Conservation (phyloP, 1,140 invertebrate genomes). For the Chelonus insularis region DNA sequence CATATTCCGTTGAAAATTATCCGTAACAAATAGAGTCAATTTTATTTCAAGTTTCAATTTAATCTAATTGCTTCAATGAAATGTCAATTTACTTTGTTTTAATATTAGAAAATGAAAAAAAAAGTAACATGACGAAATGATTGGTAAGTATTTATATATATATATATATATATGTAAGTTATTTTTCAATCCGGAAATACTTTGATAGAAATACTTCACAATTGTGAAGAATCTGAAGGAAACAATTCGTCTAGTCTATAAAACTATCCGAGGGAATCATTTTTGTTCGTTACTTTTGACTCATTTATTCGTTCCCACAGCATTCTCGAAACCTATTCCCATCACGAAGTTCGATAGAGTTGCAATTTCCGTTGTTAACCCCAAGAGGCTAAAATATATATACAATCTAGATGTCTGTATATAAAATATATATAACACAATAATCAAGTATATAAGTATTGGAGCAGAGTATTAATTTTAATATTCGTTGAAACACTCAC, state of each 20-base stretch:
- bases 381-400: slow-evolving; percentile 12
- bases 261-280: slow-evolving; percentile 8
- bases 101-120: no score
- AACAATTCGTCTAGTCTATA: slow-evolving; percentile 15
- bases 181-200: background rate
- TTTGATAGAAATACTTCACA: background rate
- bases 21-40: no score
- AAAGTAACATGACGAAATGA: background rate
- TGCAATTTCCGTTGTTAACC: slow-evolving; percentile 17
- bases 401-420: slow-evolving; percentile 3
- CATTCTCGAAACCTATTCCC: slow-evolving; percentile 4
- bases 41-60: no score
- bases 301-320: slow-evolving; percentile 11
- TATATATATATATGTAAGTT: background rate
- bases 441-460: background rate
- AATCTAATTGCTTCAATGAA: no score
- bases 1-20: no score
- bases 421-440: background rate
- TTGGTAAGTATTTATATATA: background rate
- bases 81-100: no score
- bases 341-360: slow-evolving; percentile 14
- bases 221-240: background rate
- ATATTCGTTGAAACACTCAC: background rate
- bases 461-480: background rate
- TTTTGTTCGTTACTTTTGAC: slow-evolving; percentile 12